Base-by-base conservation (phyloP, 1,140 invertebrate species). In the Neodiprion pinetum region DNA sequence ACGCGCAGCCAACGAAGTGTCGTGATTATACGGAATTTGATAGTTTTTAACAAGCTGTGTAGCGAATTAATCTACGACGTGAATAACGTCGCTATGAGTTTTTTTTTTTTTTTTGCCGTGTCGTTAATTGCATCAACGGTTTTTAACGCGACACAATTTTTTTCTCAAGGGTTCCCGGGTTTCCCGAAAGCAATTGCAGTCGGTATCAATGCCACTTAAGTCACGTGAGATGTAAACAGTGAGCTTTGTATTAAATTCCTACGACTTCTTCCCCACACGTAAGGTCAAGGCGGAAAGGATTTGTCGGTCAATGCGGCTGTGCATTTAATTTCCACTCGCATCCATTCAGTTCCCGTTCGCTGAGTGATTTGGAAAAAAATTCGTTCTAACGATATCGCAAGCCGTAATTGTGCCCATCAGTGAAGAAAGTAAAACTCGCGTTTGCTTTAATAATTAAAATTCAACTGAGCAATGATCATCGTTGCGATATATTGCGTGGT, bases 401-500 rank as follows among this genome's bases (percentile, higher is more conserved):
- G 28, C 28, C 5, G 28, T 5, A 5, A 40, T 40, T 21, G 17
- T 21, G 17, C 17, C 17, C 17, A 21, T 21, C 17, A 21, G 17
- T 21, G 17, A 21, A 21, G 17, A 0, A 21, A 21, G 17, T 21
- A 21, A 21, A 21, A 40, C 5, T 40, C 28, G 28, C 17, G 17
- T 21, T 21, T 40, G 28, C 28, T 40, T 40, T 40, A 40, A 40
- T 40, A 40, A 40, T 40, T 5, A 40, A 1, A 40, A 40, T 40
- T 40, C 28, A 40, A 40, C 28, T 1, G 28, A 61, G 77, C 21
- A 75, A 88, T 88, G 86, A 87, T 88, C 75, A 81, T 86, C 74
- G 86, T 87, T 66, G 87, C 87, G 1, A 88, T 88, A 73, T 88
- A 88, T 73, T 87, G 87, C 76, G 82, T 81, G 70, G 85, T 84